Percentiles rank a stretch among this genome's conserved stretches.
These are phyloP conservation scores for Noctua comes DNA, from an alignment of 2,888 invertebrate species.

Conservation along the genomic window DNA sequence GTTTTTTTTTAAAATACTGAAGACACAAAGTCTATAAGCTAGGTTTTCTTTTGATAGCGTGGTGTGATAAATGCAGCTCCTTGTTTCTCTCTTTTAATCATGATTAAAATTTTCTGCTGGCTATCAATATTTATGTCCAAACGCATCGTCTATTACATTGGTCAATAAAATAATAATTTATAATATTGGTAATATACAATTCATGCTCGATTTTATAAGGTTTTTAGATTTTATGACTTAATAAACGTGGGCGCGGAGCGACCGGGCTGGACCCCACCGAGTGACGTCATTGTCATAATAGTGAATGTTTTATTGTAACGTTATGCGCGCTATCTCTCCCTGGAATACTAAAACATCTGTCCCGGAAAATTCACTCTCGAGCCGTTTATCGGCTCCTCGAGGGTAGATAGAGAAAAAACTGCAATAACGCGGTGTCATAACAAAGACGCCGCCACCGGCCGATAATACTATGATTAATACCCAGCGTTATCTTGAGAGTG, in stretches of 20 bases:
- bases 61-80: background rate
- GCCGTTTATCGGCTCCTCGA: conserved; percentile 84
- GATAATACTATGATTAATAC: conserved; percentile 91
- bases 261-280: conserved; percentile 61
- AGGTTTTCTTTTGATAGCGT: background rate
- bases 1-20: conserved; percentile 5
- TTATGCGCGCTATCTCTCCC: conserved; percentile 72
- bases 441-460: conserved; percentile 87
- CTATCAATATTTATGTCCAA: conserved; percentile 24
- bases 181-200: conserved; percentile 44
- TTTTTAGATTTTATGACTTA: conserved; percentile 62
- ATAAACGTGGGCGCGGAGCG: conserved; percentile 51
- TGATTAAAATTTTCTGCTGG: background rate
- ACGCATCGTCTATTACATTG: conserved; percentile 16
- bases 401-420: conserved; percentile 89
- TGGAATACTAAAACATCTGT: conserved; percentile 89
- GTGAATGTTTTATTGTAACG: conserved; percentile 84
- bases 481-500: conserved; percentile 89
- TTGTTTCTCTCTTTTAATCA: background rate
- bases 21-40: background rate
- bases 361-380: conserved; percentile 89
- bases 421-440: conserved; percentile 90
- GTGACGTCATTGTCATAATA: conserved; percentile 78
- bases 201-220: conserved; percentile 54
- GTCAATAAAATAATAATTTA: conserved; percentile 46